These are phyloP conservation scores for Stenotaenia linearis DNA, from an alignment of 2,888 invertebrate species.

Conservation along the genomic window DNA sequence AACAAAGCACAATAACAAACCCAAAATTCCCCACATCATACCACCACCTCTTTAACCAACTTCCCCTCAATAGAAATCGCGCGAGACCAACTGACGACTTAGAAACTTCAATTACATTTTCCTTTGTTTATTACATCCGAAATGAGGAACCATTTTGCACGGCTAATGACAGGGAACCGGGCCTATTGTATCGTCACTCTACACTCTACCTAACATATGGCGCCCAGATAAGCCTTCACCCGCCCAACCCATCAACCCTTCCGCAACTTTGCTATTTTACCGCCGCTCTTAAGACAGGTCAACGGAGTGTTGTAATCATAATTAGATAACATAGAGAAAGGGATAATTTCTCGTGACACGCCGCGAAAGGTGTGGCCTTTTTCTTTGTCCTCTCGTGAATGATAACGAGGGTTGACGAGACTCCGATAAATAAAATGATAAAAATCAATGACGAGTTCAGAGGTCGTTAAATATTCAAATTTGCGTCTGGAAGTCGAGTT, in stretches of 20 bases:
- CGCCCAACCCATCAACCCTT: neutral
- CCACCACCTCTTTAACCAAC: neutral
- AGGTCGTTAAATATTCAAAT: too few relatives aligned
- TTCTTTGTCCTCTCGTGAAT: conserved; percentile 3
- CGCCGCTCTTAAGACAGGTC: neutral
- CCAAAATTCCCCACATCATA: too few relatives aligned
- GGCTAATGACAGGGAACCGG: neutral
- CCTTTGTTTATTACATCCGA: conserved; percentile 6
- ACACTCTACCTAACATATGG: neutral
- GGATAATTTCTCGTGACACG: neutral
- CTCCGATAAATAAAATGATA: neutral
- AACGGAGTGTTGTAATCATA: conserved; percentile 19
- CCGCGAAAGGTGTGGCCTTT: neutral
- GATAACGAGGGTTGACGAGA: conserved; percentile 3
- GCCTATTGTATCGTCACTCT: neutral
- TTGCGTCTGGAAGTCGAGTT: too few relatives aligned
- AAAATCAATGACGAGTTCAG: neutral
- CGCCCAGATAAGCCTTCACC: neutral
- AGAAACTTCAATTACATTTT: neutral
- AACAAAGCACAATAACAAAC: too few relatives aligned
- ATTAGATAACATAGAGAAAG: neutral
- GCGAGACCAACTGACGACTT: neutral
- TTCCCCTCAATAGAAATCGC: neutral
- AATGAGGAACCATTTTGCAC: neutral
- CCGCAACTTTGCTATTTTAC: neutral